Percentiles rank a stretch among this genome's conserved stretches.
These are phyloP conservation scores for Oscarella lobularis DNA, from an alignment of 37 sponge, comb jelly and placozoan species.

Conservation along the genomic window DNA sequence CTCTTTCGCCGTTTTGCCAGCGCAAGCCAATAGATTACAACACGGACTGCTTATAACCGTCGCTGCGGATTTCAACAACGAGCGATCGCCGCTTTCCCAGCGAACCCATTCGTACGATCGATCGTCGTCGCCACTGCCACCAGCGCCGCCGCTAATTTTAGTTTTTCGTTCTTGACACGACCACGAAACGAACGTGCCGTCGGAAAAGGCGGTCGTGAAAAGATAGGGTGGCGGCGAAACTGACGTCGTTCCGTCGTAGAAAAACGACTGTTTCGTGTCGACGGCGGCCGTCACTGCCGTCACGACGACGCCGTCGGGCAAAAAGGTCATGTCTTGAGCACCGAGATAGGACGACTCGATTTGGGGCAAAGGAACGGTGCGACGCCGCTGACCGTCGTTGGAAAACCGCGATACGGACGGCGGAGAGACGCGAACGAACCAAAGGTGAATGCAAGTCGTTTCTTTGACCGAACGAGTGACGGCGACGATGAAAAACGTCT, in stretches of 20 bases:
- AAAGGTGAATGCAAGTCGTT: neutral
- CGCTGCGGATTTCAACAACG: neutral
- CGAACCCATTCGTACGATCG: neutral
- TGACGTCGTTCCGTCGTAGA: conserved; percentile 16
- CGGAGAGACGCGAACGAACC: neutral
- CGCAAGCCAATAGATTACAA: neutral
- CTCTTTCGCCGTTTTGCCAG: neutral
- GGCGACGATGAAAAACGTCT: neutral
- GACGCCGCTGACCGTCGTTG: neutral
- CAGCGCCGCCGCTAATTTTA: no score
- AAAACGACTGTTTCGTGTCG: neutral
- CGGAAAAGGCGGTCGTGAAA: conserved; percentile 58
- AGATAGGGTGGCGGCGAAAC: conserved; percentile 61
- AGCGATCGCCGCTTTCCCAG: neutral
- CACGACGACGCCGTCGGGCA: neutral
- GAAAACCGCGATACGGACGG: neutral
- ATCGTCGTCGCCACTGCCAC: no score
- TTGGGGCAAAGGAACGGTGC: neutral
- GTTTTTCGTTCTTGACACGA: conserved; percentile 14
- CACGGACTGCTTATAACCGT: neutral
- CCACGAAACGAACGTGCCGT: conserved; percentile 53
- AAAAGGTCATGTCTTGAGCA: neutral
- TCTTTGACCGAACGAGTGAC: neutral
- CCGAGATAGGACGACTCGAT: neutral
- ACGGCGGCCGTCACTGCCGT: neutral